Percentiles rank a stretch among this genome's conserved stretches.
Evolutionary conservation across 2,888 invertebrate species (phyloP).

Genomic region (Ctena decussata): DNA sequence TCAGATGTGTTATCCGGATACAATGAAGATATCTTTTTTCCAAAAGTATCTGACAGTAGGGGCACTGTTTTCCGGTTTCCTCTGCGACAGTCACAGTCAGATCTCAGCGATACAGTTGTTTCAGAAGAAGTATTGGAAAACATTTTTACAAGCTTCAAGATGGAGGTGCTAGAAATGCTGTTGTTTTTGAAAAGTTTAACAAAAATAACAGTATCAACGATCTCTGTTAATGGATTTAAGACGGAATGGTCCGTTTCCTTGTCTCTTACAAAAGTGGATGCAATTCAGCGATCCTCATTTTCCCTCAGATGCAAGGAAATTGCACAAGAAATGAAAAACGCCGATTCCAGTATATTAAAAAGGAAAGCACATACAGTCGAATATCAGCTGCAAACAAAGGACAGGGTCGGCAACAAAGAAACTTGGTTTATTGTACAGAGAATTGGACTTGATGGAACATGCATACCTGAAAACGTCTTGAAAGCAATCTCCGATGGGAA

Average conservation of each 20-base stretch:
- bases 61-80: constrained; percentile 76
- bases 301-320: not conserved
- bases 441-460: constrained; percentile 38
- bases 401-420: constrained; percentile 9
- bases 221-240: constrained; percentile 33
- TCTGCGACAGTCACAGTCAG: constrained; percentile 73
- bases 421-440: constrained; percentile 59
- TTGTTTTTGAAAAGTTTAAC: constrained; percentile 80
- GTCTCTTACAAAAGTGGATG: constrained; percentile 30
- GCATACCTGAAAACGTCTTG: constrained; percentile 49
- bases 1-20: constrained; percentile 60
- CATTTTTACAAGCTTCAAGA: constrained; percentile 72
- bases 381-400: constrained; percentile 44
- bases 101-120: constrained; percentile 67
- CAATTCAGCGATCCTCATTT: not conserved
- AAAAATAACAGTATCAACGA: constrained; percentile 66
- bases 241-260: constrained; percentile 49
- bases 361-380: constrained; percentile 11
- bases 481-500: constrained; percentile 67
- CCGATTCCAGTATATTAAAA: not conserved
- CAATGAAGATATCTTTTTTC: constrained; percentile 34
- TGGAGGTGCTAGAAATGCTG: constrained; percentile 75
- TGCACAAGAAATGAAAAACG: not conserved
- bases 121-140: constrained; percentile 45
- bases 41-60: not conserved